Conservation (phyloP, 1,140 invertebrate genomes). For the Halyomorpha halys region DNA sequence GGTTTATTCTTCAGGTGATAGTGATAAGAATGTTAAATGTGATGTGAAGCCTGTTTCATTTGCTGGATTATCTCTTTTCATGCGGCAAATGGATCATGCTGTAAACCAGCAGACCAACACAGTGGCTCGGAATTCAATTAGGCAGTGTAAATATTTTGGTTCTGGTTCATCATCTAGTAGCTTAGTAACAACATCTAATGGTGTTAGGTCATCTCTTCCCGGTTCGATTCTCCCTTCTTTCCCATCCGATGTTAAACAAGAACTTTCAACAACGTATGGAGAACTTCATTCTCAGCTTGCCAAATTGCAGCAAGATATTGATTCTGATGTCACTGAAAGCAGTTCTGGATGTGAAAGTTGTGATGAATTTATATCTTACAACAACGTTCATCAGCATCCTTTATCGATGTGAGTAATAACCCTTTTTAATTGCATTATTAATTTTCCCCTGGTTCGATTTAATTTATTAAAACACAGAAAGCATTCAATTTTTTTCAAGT, state of each 20-base stretch:
- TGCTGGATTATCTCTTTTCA: slow-evolving; percentile 42
- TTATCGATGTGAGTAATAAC: slow-evolving; percentile 60
- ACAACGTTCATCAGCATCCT: slow-evolving; percentile 59
- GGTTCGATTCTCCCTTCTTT: slow-evolving; percentile 41
- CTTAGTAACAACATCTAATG: slow-evolving; percentile 32
- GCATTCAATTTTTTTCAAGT: too few relatives aligned
- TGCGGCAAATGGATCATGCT: slow-evolving; percentile 42
- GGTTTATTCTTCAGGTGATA: slow-evolving; percentile 5
- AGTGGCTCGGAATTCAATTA: slow-evolving; percentile 21
- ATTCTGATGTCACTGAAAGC: slow-evolving; percentile 86
- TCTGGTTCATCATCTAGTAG: slow-evolving; percentile 46
- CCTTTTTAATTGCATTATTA: background rate
- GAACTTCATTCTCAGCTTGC: slow-evolving; percentile 56
- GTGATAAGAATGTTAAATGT: slow-evolving; percentile 1
- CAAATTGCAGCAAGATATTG: slow-evolving; percentile 59
- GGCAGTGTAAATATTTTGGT: slow-evolving; percentile 44
- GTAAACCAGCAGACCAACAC: slow-evolving; percentile 34
- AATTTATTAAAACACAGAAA: too few relatives aligned
- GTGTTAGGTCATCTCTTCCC: slow-evolving; percentile 32
- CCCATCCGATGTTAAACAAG: slow-evolving; percentile 38
- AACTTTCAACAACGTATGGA: slow-evolving; percentile 53
- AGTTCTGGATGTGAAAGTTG: slow-evolving; percentile 88
- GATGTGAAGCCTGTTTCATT: slow-evolving; percentile 23
- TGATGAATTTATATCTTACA: slow-evolving; percentile 74
- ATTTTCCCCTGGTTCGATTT: background rate